Percentiles rank a stretch among this genome's conserved stretches.
phyloP scores from a whole-genome alignment of 2,888 invertebrate species.

The Chouioia cunea region DNA sequence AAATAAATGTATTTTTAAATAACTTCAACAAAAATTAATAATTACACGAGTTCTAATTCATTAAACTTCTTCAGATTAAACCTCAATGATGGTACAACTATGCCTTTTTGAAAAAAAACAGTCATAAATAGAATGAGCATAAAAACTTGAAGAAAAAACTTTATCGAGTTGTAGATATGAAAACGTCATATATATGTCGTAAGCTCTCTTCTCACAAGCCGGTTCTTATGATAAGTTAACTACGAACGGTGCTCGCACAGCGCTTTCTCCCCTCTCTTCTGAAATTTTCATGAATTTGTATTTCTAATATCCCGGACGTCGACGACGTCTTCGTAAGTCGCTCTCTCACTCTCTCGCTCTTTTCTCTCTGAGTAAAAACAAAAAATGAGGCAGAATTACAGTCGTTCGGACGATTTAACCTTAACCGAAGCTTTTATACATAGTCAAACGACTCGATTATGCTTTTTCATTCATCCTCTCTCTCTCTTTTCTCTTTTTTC shows the following conservation, averaged over 20 bases:
- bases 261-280: not conserved
- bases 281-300: conserved; percentile 43
- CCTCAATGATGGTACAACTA: too few relatives aligned
- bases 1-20: too few relatives aligned
- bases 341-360: too few relatives aligned
- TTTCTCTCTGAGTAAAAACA: too few relatives aligned
- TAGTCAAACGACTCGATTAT: conserved; percentile 21
- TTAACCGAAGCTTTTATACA: conserved; percentile 22
- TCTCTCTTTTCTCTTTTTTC: conserved; percentile 2
- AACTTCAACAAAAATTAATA: too few relatives aligned
- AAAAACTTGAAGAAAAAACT: not conserved
- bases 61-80: too few relatives aligned
- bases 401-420: conserved; percentile 28
- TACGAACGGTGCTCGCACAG: not conserved
- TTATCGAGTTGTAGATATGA: not conserved
- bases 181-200: conserved; percentile 1
- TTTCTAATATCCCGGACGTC: conserved; percentile 28
- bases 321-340: not conserved
- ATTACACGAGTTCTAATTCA: too few relatives aligned
- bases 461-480: not conserved
- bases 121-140: not conserved
- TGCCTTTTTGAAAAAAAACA: too few relatives aligned
- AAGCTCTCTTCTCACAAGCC: conserved; percentile 33
- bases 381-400: conserved; percentile 7
- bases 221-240: conserved; percentile 35